Conservation (phyloP, 2,797 vertebrate genomes). For the Siniperca scherzeri region DNA sequence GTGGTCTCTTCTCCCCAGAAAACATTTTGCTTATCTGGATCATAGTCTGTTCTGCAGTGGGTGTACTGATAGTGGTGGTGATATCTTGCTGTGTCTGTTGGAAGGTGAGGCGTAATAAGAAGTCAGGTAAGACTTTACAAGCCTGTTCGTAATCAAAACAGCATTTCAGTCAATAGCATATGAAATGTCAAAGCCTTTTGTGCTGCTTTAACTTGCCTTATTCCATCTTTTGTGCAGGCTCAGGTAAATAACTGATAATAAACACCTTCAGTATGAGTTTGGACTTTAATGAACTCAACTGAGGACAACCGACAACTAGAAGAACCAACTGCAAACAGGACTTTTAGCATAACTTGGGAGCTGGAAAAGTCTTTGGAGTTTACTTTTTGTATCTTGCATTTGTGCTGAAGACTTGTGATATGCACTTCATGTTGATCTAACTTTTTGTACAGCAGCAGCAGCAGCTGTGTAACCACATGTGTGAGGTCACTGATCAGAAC, state of each 20-base stretch:
- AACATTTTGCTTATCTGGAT: neutral
- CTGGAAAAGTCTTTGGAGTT: neutral
- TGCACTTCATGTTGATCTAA: too few species aligned
- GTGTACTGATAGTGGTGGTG: conserved; percentile 22
- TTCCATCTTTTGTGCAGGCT: conserved; percentile 12
- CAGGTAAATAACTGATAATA: neutral
- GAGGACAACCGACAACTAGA: neutral
- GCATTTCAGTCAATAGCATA: neutral
- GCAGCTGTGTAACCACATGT: neutral
- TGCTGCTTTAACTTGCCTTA: neutral
- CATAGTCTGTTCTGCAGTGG: neutral
- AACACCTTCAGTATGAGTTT: neutral
- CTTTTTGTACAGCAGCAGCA: neutral
- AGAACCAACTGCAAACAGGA: neutral
- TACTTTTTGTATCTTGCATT: neutral
- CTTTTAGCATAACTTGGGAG: neutral
- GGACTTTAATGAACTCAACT: neutral
- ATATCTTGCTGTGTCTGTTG: conserved; percentile 23
- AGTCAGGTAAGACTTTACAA: conserved; percentile 31
- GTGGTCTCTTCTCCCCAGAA: conserved; percentile 45
- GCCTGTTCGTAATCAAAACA: neutral
- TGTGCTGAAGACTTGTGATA: neutral
- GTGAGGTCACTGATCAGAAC: neutral
- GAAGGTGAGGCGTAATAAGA: conserved; percentile 7
- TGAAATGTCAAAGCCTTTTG: neutral